phyloP scores from a whole-genome alignment of 2,113 vertebrate species.

The Lagenorhynchus albirostris region DNA sequence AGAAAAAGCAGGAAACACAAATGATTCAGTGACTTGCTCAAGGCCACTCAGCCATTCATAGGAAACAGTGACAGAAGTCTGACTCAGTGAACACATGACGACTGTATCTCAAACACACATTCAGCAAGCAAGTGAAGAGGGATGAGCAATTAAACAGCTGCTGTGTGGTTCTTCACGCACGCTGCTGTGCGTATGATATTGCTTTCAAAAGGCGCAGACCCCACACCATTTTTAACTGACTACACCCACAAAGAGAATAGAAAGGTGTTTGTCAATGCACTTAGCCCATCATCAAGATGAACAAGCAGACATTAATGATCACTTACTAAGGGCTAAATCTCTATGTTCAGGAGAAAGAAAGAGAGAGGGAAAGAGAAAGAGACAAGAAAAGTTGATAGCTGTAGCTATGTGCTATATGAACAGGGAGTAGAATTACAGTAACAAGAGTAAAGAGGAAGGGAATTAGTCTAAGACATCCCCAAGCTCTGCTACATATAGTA shows the following conservation, averaged over 20 bases:
- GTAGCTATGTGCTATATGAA: background rate
- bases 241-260: background rate
- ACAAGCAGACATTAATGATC: background rate
- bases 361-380: background rate
- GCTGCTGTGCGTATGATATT: fast-evolving
- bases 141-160: background rate
- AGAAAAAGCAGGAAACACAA: background rate
- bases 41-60: background rate
- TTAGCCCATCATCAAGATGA: background rate
- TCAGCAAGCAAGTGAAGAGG: background rate
- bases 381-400: background rate
- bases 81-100: background rate
- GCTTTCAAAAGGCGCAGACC: background rate
- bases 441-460: background rate
- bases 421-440: background rate
- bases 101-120: background rate
- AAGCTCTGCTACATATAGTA: background rate
- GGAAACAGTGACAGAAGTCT: background rate
- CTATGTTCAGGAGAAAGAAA: background rate
- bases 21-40: background rate
- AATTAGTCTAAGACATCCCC: background rate
- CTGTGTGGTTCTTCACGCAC: fast-evolving
- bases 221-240: background rate
- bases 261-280: background rate
- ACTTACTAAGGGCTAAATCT: background rate